Conservation (phyloP, 2,113 vertebrate genomes). For the Rhea pennata region DNA sequence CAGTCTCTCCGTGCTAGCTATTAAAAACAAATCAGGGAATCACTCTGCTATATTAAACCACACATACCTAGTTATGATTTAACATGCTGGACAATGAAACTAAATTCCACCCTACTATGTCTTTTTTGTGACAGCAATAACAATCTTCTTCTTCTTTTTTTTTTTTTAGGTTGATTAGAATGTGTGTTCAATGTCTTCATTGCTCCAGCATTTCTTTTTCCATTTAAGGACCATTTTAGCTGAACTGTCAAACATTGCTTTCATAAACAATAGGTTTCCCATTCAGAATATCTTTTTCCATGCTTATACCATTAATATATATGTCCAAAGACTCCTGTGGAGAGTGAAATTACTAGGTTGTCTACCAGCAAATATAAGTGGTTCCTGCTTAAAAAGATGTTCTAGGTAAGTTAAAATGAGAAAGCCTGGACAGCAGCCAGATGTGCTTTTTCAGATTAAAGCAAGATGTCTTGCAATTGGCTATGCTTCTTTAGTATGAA, state of each 20-base stretch:
- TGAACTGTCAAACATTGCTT: not conserved
- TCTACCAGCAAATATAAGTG: not conserved
- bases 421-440: not conserved
- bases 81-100: constrained; percentile 34
- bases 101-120: constrained; percentile 7
- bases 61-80: constrained; percentile 49
- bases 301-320: not conserved
- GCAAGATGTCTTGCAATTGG: not conserved
- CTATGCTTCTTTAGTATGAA: not conserved
- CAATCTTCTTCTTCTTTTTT: not conserved
- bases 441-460: not conserved
- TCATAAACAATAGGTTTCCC: not conserved
- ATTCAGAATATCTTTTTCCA: not conserved
- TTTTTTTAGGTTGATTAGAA: not conserved
- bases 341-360: constrained; percentile 31
- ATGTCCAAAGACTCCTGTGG: constrained; percentile 18
- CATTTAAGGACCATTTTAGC: not conserved
- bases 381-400: not conserved
- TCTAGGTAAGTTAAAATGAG: constrained; percentile 38
- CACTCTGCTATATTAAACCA: constrained; percentile 53
- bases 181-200: not conserved
- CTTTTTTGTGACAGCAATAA: not conserved
- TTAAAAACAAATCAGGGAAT: constrained; percentile 63
- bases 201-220: not conserved
- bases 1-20: constrained; percentile 37